Evolutionary conservation across 2,797 vertebrate species (phyloP).

Genomic region (Enteromius thamalakanensis): DNA sequence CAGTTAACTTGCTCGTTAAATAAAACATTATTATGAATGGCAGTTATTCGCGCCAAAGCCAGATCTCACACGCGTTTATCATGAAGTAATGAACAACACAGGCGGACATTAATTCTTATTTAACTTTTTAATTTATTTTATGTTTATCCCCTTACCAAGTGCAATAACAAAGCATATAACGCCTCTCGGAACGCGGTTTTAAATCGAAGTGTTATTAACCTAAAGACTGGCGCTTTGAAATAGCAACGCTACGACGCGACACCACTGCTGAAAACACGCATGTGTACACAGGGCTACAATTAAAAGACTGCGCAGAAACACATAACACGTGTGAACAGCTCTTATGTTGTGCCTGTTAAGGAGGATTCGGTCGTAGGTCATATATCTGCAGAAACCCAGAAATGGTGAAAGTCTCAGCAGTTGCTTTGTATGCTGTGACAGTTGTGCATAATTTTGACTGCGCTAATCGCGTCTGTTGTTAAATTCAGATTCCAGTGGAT

Average conservation of each 20-base stretch:
- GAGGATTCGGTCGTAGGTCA: not conserved
- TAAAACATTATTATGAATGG: not conserved
- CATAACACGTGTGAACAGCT: constrained; percentile 34
- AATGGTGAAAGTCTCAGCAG: constrained; percentile 24
- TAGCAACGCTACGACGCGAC: not conserved
- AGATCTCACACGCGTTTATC: not conserved
- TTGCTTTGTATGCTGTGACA: constrained; percentile 30
- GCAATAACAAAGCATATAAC: not conserved
- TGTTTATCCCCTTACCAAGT: not conserved
- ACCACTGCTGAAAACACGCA: not conserved
- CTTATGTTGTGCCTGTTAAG: constrained; percentile 14
- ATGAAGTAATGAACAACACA: constrained; percentile 5
- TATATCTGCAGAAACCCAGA: constrained; percentile 20
- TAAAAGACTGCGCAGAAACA: constrained; percentile 11
- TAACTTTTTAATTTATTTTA: not conserved
- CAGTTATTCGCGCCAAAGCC: not conserved
- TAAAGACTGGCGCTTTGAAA: not conserved
- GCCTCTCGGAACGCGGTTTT: not conserved
- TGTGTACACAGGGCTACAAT: not conserved
- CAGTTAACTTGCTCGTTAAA: not conserved
- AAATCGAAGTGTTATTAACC: not conserved
- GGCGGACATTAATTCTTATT: not conserved
- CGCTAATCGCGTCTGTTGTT: constrained; percentile 32
- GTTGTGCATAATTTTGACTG: constrained; percentile 18
- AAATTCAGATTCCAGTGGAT: constrained; percentile 5